Conservation (phyloP, 2,113 vertebrate genomes). For the Microtus montanus region DNA sequence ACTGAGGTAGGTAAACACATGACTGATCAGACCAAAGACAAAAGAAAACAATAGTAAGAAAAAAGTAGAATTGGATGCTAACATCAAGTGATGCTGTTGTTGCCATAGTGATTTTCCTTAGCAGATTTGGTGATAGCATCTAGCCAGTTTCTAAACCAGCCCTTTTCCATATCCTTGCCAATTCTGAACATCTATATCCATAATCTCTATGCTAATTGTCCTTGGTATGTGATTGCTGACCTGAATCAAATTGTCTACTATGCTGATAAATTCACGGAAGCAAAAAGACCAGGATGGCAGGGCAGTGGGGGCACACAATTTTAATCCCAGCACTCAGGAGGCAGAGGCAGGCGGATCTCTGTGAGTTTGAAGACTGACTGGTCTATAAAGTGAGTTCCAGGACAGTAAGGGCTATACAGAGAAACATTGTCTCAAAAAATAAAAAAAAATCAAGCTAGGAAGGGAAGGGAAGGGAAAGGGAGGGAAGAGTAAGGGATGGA, state of each 20-base stretch:
- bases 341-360: no score
- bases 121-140: neutral
- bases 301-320: no score
- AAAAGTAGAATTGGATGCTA: neutral
- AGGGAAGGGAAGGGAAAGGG: no score
- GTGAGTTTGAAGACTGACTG: no score
- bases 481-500: no score
- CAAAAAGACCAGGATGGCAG: neutral
- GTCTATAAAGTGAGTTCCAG: no score
- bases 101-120: neutral
- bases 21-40: neutral
- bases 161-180: neutral
- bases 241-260: neutral
- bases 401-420: no score
- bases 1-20: neutral
- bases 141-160: constrained; percentile 10
- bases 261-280: neutral
- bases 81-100: neutral
- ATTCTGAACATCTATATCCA: constrained; percentile 6
- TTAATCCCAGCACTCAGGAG: no score
- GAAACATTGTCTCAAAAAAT: no score
- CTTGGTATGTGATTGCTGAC: neutral
- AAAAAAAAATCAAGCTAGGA: no score
- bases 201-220: neutral
- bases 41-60: neutral